These are phyloP conservation scores for Columba livia DNA, from an alignment of 2,113 vertebrate genomes.

Conservation along the genomic window DNA sequence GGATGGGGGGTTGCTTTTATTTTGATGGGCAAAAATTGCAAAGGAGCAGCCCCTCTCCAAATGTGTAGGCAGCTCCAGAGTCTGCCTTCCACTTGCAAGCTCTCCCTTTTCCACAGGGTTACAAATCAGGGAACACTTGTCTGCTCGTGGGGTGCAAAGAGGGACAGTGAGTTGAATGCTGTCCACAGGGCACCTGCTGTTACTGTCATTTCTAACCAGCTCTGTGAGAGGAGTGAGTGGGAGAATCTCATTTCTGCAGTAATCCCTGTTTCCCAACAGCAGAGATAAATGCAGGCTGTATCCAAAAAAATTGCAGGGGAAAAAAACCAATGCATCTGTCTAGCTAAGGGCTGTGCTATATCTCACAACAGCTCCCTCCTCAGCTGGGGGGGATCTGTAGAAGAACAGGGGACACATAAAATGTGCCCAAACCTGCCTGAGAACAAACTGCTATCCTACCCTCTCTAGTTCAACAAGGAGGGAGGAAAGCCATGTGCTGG, in stretches of 20 bases:
- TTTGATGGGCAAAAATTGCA: not conserved
- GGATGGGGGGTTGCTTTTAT: not conserved
- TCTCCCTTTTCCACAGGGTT: not conserved
- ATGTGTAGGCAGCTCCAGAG: not conserved
- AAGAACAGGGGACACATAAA: not conserved
- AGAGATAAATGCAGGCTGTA: constrained; percentile 6
- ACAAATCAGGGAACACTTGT: not conserved
- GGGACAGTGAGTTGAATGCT: not conserved
- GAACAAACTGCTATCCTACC: not conserved
- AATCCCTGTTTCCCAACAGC: constrained; percentile 36
- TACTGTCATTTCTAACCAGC: constrained; percentile 24
- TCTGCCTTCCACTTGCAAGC: not conserved
- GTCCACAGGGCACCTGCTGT: constrained; percentile 16
- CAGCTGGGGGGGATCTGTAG: not conserved
- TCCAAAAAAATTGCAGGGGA: not conserved
- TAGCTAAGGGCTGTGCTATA: not conserved
- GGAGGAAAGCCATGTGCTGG: not conserved
- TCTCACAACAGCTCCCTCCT: not conserved
- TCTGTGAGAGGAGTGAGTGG: not conserved
- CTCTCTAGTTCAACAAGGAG: fast-evolving
- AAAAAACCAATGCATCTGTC: not conserved
- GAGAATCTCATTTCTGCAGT: constrained; percentile 26
- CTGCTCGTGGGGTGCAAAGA: not conserved
- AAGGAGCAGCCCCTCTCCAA: not conserved
- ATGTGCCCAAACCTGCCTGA: not conserved